A percentile compares a stretch with the other conserved stretches of the same genome.
Conservation (phyloP, 2,797 vertebrate species). For the Ceryle rudis region DNA sequence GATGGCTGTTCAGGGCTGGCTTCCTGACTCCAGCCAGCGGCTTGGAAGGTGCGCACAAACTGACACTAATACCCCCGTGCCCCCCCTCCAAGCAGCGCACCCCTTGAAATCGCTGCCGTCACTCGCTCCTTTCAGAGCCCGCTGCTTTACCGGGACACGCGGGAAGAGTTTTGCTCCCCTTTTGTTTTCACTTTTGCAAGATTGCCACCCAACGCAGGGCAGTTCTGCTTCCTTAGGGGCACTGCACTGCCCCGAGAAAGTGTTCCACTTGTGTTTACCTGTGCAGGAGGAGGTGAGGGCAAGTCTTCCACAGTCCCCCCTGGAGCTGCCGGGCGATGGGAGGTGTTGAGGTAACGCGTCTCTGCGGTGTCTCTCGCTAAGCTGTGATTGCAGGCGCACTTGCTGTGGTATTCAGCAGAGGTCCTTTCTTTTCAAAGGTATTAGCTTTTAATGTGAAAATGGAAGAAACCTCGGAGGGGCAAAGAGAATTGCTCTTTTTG, state of each 20-base stretch:
- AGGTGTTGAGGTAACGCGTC: neutral
- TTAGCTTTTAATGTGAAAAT: constrained; percentile 55
- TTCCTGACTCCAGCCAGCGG: constrained; percentile 27
- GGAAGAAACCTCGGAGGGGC: constrained; percentile 23
- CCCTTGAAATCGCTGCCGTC: neutral
- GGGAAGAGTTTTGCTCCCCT: neutral
- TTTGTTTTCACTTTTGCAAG: neutral
- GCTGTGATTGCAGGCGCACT: neutral
- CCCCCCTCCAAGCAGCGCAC: neutral
- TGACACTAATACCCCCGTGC: constrained; percentile 9
- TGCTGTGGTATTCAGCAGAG: neutral
- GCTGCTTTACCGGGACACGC: neutral
- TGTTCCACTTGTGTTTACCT: constrained; percentile 12
- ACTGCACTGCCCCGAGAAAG: neutral
- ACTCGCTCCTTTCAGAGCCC: neutral
- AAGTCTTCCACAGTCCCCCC: constrained; percentile 39
- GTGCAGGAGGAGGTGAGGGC: constrained; percentile 13
- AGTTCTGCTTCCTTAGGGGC: neutral
- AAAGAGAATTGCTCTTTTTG: constrained; percentile 22
- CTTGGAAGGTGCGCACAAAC: neutral
- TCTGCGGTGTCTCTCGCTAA: neutral
- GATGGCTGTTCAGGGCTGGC: constrained; percentile 32
- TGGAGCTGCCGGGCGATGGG: neutral
- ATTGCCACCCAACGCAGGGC: constrained; percentile 10
- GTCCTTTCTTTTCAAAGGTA: constrained; percentile 63